Percentiles rank a stretch among this genome's conserved stretches.
These are phyloP conservation scores for Pheucticus melanocephalus DNA, from an alignment of 2,113 vertebrate species.

Conservation along the genomic window DNA sequence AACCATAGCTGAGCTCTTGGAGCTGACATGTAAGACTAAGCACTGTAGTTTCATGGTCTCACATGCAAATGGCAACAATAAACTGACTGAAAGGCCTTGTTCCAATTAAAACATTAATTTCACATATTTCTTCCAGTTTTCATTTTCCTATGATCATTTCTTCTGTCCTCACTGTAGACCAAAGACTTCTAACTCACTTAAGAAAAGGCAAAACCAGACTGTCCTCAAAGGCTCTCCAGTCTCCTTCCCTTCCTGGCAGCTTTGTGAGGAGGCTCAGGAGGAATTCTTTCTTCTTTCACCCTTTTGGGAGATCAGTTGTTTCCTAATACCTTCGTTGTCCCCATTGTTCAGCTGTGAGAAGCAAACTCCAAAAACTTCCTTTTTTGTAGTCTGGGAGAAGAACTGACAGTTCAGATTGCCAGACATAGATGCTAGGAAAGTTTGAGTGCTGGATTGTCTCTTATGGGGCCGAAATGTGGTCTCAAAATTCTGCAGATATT, in stretches of 20 bases:
- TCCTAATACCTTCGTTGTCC: background rate
- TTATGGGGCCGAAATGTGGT: fast-evolving
- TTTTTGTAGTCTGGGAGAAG: background rate
- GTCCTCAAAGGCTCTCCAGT: background rate
- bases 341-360: background rate
- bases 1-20: background rate
- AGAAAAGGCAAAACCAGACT: background rate
- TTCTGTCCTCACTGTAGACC: background rate
- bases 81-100: background rate
- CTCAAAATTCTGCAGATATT: background rate
- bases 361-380: background rate
- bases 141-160: background rate
- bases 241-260: background rate
- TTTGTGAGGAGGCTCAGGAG: background rate
- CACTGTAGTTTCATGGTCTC: background rate
- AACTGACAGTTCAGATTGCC: background rate
- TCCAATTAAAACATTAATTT: conserved; percentile 5
- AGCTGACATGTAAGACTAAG: background rate
- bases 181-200: background rate
- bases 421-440: background rate
- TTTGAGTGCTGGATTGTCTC: background rate
- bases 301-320: background rate
- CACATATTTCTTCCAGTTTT: background rate
- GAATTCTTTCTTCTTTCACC: background rate
- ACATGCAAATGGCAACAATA: background rate